Conservation (phyloP, 2,888 invertebrate species). For the Gryllus longicercus region DNA sequence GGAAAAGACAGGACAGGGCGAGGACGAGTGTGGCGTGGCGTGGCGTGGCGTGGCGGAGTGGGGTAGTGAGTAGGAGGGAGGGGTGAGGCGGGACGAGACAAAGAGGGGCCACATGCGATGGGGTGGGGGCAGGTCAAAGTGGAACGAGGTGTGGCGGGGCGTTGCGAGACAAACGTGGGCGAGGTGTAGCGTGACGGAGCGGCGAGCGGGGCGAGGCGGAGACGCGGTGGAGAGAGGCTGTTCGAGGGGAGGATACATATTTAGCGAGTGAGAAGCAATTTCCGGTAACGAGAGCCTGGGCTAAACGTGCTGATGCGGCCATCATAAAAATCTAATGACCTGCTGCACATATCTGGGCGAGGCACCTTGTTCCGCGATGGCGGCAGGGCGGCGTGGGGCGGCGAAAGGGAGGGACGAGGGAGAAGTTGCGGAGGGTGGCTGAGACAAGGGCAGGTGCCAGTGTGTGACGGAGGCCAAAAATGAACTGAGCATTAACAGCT, state of each 20-base stretch:
- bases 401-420: neutral
- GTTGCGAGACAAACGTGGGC: too few relatives aligned
- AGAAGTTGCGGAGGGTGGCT: neutral
- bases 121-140: too few relatives aligned
- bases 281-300: neutral
- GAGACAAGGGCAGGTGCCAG: neutral
- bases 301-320: neutral
- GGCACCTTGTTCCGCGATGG: neutral
- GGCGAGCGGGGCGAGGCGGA: too few relatives aligned
- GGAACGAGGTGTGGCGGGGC: too few relatives aligned
- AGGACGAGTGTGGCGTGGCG: too few relatives aligned
- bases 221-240: too few relatives aligned
- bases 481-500: neutral
- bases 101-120: too few relatives aligned
- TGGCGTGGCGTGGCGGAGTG: too few relatives aligned
- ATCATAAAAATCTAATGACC: constrained; percentile 6
- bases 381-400: neutral
- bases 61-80: too few relatives aligned
- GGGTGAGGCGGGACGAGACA: too few relatives aligned
- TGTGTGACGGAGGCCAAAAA: neutral
- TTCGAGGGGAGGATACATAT: neutral
- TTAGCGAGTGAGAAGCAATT: constrained; percentile 17
- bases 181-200: too few relatives aligned
- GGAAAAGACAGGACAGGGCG: too few relatives aligned
- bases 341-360: neutral